Percentiles rank a stretch among this genome's conserved stretches.
phyloP scores from a whole-genome alignment of 2,888 invertebrate genomes.

The Drosophila mercatorum region DNA sequence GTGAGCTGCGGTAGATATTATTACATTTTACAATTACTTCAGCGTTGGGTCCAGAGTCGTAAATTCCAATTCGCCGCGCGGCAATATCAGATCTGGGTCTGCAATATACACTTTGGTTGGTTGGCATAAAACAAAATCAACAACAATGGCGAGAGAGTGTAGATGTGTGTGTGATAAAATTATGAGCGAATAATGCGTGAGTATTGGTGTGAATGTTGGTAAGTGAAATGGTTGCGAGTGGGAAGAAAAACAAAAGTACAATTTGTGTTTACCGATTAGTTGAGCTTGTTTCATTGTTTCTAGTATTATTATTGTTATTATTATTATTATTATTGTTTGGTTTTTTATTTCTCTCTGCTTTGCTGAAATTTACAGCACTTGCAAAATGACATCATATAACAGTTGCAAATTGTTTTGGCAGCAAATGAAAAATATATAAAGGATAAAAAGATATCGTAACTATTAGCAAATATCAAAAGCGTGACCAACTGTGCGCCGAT shows the following conservation, averaged over 20 bases:
- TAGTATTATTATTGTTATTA: conserved; percentile 15
- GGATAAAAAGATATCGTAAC: conserved; percentile 48
- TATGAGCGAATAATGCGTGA: conserved; percentile 25
- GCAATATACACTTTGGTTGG: conserved; percentile 85
- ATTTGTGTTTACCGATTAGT: conserved; percentile 71
- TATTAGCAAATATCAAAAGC: conserved; percentile 73
- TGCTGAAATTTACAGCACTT: conserved; percentile 66
- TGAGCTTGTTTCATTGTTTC: conserved; percentile 50
- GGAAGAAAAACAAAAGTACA: conserved; percentile 53
- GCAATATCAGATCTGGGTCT: conserved; percentile 85
- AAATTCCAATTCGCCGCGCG: conserved; percentile 85
- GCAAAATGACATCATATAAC: conserved; percentile 73
- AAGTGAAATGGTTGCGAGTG: conserved; percentile 17
- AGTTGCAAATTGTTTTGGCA: conserved; percentile 72
- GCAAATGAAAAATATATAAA: conserved; percentile 58
- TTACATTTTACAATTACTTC: conserved; percentile 82
- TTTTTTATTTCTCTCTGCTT: conserved; percentile 14
- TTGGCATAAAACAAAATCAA: conserved; percentile 81
- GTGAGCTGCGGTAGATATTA: conserved; percentile 67
- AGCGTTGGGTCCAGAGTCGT: conserved; percentile 84
- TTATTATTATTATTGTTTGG: conserved; percentile 20
- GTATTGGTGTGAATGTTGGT: conserved; percentile 24
- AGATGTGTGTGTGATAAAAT: conserved; percentile 24
- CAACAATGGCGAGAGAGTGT: conserved; percentile 54
- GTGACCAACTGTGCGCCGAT: conserved; percentile 72